Conservation (phyloP, 2,888 invertebrate genomes). For the Amiota minor region DNA sequence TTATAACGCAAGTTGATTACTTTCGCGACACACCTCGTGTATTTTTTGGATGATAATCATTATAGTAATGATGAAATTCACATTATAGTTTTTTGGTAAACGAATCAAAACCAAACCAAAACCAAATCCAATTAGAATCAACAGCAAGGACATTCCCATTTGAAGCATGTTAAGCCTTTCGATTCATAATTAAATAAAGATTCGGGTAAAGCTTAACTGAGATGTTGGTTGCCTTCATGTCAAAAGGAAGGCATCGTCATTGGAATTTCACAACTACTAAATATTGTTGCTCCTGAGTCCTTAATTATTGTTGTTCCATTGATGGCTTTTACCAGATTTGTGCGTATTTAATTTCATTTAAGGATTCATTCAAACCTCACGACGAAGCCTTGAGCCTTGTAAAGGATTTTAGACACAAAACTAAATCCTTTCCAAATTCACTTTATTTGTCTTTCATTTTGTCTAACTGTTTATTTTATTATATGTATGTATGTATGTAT, state of each 20-base stretch:
- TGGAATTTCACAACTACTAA: too few relatives aligned
- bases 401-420: not conserved
- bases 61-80: slow-evolving; percentile 28
- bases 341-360: slow-evolving; percentile 41
- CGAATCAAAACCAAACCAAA: slow-evolving; percentile 5
- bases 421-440: slow-evolving; percentile 17
- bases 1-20: too few relatives aligned
- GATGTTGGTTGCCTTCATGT: not conserved
- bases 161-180: slow-evolving; percentile 32
- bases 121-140: slow-evolving; percentile 15
- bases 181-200: slow-evolving; percentile 61
- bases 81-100: slow-evolving; percentile 20
- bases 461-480: slow-evolving; percentile 10
- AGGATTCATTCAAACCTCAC: too few relatives aligned
- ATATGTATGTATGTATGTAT: too few relatives aligned
- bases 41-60: slow-evolving; percentile 2
- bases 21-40: not conserved
- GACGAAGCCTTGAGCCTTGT: too few relatives aligned
- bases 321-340: slow-evolving; percentile 54
- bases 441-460: not conserved
- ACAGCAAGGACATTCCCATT: slow-evolving; percentile 4
- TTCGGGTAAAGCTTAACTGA: slow-evolving; percentile 33
- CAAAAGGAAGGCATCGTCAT: not conserved
- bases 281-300: too few relatives aligned
- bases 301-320: slow-evolving; percentile 17